Evolutionary conservation across 2,888 invertebrate genomes (phyloP).

Genomic region (Axea sp.): DNA sequence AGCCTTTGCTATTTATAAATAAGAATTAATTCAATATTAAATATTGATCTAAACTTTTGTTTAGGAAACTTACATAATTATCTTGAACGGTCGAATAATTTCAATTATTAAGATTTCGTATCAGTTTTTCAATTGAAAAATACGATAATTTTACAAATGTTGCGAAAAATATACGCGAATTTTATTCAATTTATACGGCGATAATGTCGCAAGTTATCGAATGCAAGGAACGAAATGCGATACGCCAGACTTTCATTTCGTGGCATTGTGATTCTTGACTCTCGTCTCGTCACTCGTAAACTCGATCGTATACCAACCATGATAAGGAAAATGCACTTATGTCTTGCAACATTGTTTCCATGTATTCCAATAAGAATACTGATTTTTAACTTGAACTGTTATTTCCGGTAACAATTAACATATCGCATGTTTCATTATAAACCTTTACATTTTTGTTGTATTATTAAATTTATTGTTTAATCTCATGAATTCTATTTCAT

Average conservation of each 20-base stretch:
- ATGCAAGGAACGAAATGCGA: constrained; percentile 57
- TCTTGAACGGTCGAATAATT: constrained; percentile 37
- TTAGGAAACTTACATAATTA: too few species aligned
- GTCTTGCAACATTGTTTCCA: constrained; percentile 60
- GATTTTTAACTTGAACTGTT: constrained; percentile 26
- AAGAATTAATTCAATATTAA: too few species aligned
- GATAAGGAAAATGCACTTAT: constrained; percentile 66
- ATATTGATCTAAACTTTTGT: too few species aligned
- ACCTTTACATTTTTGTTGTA: background rate
- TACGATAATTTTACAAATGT: constrained; percentile 51
- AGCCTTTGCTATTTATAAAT: too few species aligned
- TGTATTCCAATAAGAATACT: constrained; percentile 43
- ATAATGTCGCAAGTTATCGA: constrained; percentile 59
- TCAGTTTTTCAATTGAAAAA: constrained; percentile 56
- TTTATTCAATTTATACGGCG: constrained; percentile 59
- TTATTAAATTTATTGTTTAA: background rate
- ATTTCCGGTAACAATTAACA: constrained; percentile 28
- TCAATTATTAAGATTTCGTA: constrained; percentile 38
- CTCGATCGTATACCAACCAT: constrained; percentile 69
- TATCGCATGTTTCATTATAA: background rate
- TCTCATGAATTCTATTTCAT: constrained; percentile 7
- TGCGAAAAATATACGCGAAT: constrained; percentile 54
- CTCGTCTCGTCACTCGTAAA: constrained; percentile 65
- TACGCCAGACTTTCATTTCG: constrained; percentile 58
- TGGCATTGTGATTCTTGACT: constrained; percentile 58